Evolutionary conservation across 2,797 vertebrate genomes (phyloP).

Genomic region (Dendrocincla tyrannina): DNA sequence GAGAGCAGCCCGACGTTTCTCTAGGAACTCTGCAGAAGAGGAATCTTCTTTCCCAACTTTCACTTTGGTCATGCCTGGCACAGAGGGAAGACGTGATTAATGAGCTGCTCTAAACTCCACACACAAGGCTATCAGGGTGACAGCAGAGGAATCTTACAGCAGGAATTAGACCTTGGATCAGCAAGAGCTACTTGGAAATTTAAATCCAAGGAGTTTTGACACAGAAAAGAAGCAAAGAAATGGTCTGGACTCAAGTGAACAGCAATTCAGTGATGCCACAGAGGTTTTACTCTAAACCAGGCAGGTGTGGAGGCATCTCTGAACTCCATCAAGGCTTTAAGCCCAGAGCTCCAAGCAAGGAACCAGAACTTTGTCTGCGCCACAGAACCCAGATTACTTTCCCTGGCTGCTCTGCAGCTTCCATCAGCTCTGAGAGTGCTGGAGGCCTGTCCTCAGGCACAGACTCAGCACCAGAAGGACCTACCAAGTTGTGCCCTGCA

Average conservation of each 20-base stretch:
- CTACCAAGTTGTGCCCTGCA: not conserved
- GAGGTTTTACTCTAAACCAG: not conserved
- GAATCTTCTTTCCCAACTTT: slow-evolving; percentile 98
- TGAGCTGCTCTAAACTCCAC: not conserved
- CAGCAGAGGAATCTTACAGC: not conserved
- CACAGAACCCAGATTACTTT: not conserved
- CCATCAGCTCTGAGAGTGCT: not conserved
- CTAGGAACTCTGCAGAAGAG: slow-evolving; percentile 94
- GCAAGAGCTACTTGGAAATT: not conserved
- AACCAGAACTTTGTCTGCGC: not conserved
- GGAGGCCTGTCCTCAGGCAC: not conserved
- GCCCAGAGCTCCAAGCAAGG: not conserved
- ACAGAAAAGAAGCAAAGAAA: not conserved
- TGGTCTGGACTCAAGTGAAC: not conserved
- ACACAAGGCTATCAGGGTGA: not conserved
- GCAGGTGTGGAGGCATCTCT: not conserved
- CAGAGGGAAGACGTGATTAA: not conserved
- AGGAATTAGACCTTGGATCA: not conserved
- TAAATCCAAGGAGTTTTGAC: not conserved
- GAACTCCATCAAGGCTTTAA: not conserved
- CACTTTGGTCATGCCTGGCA: slow-evolving; percentile 96
- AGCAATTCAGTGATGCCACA: not conserved
- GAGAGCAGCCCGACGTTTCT: slow-evolving; percentile 87
- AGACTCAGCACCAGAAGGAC: not conserved
- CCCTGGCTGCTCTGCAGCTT: not conserved